Base-by-base conservation (phyloP, 2,888 invertebrate species). In the Nephrocerus scutellatus region DNA sequence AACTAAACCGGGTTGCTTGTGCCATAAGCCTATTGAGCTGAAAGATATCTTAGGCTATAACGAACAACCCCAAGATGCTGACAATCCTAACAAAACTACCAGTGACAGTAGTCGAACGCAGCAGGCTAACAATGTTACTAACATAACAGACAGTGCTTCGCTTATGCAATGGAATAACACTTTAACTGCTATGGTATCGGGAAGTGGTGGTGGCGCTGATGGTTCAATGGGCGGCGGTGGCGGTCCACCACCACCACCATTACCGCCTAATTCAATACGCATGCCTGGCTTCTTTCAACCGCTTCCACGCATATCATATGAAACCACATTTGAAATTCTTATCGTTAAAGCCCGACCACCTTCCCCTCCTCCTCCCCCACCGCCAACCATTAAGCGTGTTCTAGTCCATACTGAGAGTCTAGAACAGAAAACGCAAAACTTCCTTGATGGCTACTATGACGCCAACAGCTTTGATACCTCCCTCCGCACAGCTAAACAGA, bases 251-350 rank as follows among this genome's bases (percentile, higher is more conserved):
- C 56, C 57, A 14, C 55, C 61, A 28, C 61, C 60, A 19, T 41
- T 60, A 39, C 62, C 66, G n/a, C 62, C 66, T 16, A 52, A 63
- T 43, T 56, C 53, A 41, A 48, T 60, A 39, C 63, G 64, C 48
- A 67, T 67, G 66, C 66, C 67, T 37, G 66, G 66, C 54, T 67
- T 69, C 41, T 67, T 68, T 50, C 62, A 66, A 60, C 68, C 68
- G 35, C 54, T 68, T 42, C 68, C 67, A 41, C 57, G 56, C 49
- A 59, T 68, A 43, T 57, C 61, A 50, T 69, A 68, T 43, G 68
- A 68, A 52, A 67, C 66, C 24, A 61, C 64, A 37, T 57, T 69
- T 46, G 68, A 69, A 55, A 63, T 69, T 46, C 54, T 67, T 42
- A 55, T 69, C 22, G 52, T 65, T 32, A 66, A 68, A 52, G 54